phyloP scores from a whole-genome alignment of 2,113 vertebrate genomes.

The Probosciger aterrimus region DNA sequence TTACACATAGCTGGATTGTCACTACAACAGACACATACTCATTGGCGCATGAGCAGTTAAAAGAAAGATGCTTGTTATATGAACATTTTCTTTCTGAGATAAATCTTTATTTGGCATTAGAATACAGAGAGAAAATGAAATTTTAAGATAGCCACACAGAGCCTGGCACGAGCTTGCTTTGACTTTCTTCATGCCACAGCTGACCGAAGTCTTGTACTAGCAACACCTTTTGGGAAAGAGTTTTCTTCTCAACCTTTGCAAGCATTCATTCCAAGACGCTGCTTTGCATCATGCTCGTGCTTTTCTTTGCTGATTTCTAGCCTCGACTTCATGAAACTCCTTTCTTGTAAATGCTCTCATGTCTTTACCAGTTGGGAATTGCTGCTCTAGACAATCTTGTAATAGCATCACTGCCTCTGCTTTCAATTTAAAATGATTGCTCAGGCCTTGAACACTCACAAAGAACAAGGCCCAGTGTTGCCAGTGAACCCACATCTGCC shows the following conservation, averaged over 20 bases:
- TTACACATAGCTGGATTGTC: background rate
- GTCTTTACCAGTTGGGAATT: slow-evolving; percentile 25
- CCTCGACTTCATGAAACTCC: background rate
- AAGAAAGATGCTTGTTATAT: background rate
- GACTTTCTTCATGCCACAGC: background rate
- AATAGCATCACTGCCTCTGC: background rate
- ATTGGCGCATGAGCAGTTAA: background rate
- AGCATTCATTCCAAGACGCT: background rate
- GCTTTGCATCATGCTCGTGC: background rate
- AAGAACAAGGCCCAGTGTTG: slow-evolving; percentile 11
- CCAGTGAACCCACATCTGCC: slow-evolving; percentile 43
- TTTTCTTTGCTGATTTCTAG: background rate
- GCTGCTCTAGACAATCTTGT: slow-evolving; percentile 39
- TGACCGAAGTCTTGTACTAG: background rate
- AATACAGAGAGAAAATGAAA: background rate
- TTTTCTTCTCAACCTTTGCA: background rate
- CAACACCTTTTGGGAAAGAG: background rate
- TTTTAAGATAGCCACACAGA: background rate
- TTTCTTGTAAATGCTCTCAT: slow-evolving; percentile 1
- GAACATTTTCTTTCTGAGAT: background rate
- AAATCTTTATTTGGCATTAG: background rate
- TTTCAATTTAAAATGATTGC: slow-evolving; percentile 58
- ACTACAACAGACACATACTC: background rate
- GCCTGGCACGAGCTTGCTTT: background rate
- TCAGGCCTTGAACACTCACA: slow-evolving; percentile 35